phyloP scores from a whole-genome alignment of 2,797 vertebrate genomes.

The Anisognathus igniventris region DNA sequence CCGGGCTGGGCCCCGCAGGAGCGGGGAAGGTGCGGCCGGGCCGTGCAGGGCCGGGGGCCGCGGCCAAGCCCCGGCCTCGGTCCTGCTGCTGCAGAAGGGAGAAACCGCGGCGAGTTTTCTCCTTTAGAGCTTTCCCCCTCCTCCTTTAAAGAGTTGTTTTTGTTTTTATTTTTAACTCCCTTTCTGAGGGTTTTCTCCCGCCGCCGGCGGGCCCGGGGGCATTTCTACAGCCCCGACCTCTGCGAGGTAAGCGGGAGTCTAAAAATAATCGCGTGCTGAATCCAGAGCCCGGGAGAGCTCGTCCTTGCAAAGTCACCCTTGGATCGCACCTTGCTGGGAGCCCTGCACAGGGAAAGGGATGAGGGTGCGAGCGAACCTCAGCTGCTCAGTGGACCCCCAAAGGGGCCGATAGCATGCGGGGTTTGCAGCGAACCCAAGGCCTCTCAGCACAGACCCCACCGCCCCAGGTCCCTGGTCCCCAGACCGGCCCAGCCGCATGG shows the following conservation, averaged over 20 bases:
- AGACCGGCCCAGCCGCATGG: neutral
- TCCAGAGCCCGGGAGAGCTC: neutral
- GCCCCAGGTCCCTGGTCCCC: neutral
- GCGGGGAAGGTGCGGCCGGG: neutral
- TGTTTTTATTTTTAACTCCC: neutral
- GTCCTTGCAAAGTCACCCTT: slow-evolving; percentile 15
- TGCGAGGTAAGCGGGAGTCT: neutral
- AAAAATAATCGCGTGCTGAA: slow-evolving; percentile 7
- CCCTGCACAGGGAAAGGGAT: fast-evolving
- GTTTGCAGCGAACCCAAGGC: neutral
- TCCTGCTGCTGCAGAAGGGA: neutral
- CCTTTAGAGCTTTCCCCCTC: neutral
- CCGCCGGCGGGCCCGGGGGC: too few species aligned
- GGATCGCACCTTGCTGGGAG: neutral
- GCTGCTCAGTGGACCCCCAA: fast-evolving
- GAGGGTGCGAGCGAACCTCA: neutral
- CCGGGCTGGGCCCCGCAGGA: neutral
- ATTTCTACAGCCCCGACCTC: neutral
- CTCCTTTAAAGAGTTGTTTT: neutral
- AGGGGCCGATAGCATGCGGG: neutral
- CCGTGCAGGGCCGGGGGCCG: neutral
- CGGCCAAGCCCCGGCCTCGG: neutral
- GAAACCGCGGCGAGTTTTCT: neutral
- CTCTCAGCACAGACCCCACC: neutral
- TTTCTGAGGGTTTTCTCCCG: neutral